phyloP scores from a whole-genome alignment of 2,113 vertebrate species.

The Condylura cristata region DNA sequence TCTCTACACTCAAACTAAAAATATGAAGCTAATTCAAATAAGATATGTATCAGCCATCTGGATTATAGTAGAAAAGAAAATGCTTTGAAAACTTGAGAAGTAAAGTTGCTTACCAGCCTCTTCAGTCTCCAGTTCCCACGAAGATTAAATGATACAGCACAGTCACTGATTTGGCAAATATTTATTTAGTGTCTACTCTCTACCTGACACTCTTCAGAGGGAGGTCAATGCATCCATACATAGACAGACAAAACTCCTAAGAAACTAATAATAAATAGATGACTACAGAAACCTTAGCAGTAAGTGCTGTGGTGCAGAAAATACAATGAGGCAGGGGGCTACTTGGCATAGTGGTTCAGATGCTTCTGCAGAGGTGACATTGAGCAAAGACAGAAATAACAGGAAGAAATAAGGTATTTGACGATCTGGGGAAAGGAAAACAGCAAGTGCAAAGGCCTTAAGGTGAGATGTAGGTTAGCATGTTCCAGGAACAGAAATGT shows the following conservation, averaged over 20 bases:
- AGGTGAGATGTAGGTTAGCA: background rate
- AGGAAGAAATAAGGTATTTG: background rate
- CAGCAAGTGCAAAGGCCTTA: background rate
- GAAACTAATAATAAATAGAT: background rate
- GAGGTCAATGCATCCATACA: background rate
- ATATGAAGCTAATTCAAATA: conserved; percentile 27
- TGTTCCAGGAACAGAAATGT: background rate
- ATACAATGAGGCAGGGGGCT: background rate
- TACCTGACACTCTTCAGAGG: background rate
- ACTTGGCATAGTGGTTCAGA: background rate
- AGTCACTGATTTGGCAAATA: conserved; percentile 18
- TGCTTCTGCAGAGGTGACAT: background rate
- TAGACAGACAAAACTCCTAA: background rate
- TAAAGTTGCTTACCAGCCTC: background rate
- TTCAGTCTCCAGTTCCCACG: background rate
- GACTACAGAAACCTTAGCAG: background rate
- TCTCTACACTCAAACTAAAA: conserved; percentile 40
- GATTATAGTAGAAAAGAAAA: background rate
- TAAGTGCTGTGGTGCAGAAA: background rate
- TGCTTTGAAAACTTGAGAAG: background rate
- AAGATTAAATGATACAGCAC: conserved; percentile 13
- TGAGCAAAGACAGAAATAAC: background rate
- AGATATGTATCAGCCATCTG: background rate
- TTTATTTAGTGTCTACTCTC: background rate
- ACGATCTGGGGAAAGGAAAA: background rate